Evolutionary conservation across 2,797 vertebrate genomes (phyloP), one percentile per base, ranked within the genome.

Genomic region (Phataginus tricuspis): DNA sequence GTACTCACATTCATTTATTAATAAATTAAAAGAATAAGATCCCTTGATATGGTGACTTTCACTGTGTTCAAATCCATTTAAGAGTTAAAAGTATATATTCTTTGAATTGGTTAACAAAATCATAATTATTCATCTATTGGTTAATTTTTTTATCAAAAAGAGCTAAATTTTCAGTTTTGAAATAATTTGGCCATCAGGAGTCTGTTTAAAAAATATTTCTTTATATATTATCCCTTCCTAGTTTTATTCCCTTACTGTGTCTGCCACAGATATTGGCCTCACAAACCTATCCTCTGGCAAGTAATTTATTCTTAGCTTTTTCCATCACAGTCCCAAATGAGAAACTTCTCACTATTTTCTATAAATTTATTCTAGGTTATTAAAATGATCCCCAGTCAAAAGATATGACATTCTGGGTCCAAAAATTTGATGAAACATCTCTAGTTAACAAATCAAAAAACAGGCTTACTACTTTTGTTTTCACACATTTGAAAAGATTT

Each of bases 401-500:
- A 98, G 80, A 95, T 0, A 23, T 86, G 74, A 72, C 51, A 97
- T 88, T 89, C 72, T 86, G 96, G 66, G 91, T 37, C 89, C 77
- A 86, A 83, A 85, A 86, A 92, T 90, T 45, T 89, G 45, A 49
- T 90, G 59, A 92, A 87, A 21, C 9, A 68, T 95, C 82, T 97
- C 89, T 97, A 86, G 45, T 93, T 96, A 96, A 97, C 94, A 97
- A 69, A 84, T 75, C 79, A 98, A 78, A 93, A 63, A 95, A 96
- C 66, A 93, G 59, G 0, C 42, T 94, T 97, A 97, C 96, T 97
- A 93, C 94, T 97, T 94, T 94, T 96, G n/a, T 37, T 29, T 93
- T 96, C 91, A 92, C 23, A 89, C 51, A 91, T 96, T 87, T 97
- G 49, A 94, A 79, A 86, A 97, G 75, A 16, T 89, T 57, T 72